Evolutionary conservation across 2,888 invertebrate species (phyloP), one percentile per base, ranked within the genome.

Genomic region (Andrena haemorrhoa): DNA sequence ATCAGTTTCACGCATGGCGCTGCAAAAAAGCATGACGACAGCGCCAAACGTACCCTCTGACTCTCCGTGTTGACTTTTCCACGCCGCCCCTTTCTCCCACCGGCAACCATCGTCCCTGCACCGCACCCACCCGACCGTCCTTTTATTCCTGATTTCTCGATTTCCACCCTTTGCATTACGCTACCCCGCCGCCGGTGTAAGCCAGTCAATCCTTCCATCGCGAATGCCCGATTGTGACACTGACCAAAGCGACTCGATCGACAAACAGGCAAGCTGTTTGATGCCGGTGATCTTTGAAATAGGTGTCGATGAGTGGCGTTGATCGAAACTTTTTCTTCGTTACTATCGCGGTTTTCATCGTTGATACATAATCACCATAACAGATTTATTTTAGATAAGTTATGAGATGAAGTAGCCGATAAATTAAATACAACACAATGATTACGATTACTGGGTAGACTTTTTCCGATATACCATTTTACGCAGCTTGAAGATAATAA

Each of bases 1-100:
- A 86, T 89, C 80, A 82, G 86, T 85, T 81, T 87, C 78, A 78
- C 80, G 80, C 76, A 83, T 60, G 75, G 66, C 75, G 74, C 64
- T 65, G 63, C 75, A 79, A 83, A 82, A 88, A 80, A 71, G 73
- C 83, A 75, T 35, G 72, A 68, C 74, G 75, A 86, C 76, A 78
- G 63, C 60, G 58, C 51, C 69, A 73, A 78, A 86, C 76, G 65
- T 61, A 64, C 71, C 66, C 69, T 33, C 20, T 41, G 41, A 47
- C 35, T 69, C 61, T 16, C 26, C 56, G 63, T 76, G 76, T 82
- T 82, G 76, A 80, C 76, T 82, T 69, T 79, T 49, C 58, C 80
- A 6, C 56, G 56, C 12, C 6, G 20, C 26, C 47, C 49, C 53
- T 12, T 29, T 16, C 2, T 23, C n/a, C 41, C 26, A 4, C 56